Percentiles rank a stretch among this genome's conserved stretches.
These are phyloP conservation scores for Trachelipus rathkii DNA, from an alignment of 1,140 invertebrate species.

Conservation along the genomic window DNA sequence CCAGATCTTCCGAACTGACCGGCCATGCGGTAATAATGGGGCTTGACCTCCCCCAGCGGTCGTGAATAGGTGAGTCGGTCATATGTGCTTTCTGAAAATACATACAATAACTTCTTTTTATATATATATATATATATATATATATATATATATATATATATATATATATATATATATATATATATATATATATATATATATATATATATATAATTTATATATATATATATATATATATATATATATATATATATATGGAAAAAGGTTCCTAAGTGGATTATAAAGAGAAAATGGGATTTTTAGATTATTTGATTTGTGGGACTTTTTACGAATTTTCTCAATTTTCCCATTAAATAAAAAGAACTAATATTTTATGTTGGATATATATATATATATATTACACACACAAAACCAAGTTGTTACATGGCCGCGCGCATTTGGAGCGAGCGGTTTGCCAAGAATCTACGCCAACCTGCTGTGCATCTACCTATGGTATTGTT, in stretches of 20 bases:
- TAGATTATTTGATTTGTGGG: too few relatives aligned
- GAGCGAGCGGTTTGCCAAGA: too few relatives aligned
- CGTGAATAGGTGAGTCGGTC: constrained; percentile 81
- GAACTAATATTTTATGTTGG: too few relatives aligned
- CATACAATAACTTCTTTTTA: neutral
- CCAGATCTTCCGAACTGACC: constrained; percentile 31
- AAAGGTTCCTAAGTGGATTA: too few relatives aligned
- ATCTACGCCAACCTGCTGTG: too few relatives aligned
- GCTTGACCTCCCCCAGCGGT: constrained; percentile 65
- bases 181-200: constrained; percentile 19
- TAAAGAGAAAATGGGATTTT: too few relatives aligned
- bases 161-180: constrained; percentile 20
- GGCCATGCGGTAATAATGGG: constrained; percentile 74
- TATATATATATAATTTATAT: constrained; percentile 22
- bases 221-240: constrained; percentile 22
- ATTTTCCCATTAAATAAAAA: too few relatives aligned
- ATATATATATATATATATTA: too few relatives aligned
- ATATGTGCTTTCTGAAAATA: constrained; percentile 65
- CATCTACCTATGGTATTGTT: too few relatives aligned
- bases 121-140: constrained; percentile 21
- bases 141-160: constrained; percentile 20
- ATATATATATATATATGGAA: neutral
- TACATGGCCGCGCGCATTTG: too few relatives aligned
- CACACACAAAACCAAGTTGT: too few relatives aligned
- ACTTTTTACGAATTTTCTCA: too few relatives aligned